Evolutionary conservation across 2,113 vertebrate genomes (phyloP).

Genomic region (Callipepla squamata): DNA sequence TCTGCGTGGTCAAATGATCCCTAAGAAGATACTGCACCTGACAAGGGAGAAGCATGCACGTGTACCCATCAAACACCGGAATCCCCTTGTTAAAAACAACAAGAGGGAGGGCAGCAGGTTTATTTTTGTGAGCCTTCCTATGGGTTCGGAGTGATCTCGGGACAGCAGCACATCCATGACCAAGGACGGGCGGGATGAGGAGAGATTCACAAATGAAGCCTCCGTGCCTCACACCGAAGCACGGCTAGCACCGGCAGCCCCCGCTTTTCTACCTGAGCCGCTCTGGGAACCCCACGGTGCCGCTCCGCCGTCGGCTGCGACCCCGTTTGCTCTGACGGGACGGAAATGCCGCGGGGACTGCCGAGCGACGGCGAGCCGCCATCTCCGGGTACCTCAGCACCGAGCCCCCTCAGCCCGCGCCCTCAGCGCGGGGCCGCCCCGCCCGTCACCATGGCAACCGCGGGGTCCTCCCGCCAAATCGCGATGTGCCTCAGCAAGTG

Average conservation of each 20-base stretch:
- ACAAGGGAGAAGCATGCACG: neutral
- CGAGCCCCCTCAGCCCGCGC: neutral
- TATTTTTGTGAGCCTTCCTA: neutral
- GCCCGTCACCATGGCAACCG: neutral
- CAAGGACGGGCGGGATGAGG: neutral
- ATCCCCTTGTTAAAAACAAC: neutral
- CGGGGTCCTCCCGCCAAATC: rapidly evolving
- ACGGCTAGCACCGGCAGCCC: neutral
- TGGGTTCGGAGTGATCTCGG: neutral
- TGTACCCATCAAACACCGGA: neutral
- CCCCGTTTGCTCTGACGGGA: neutral
- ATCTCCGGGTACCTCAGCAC: too few species aligned
- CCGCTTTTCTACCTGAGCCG: neutral
- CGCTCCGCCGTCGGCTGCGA: neutral
- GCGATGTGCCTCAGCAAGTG: neutral
- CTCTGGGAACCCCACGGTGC: neutral
- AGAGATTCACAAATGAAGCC: neutral
- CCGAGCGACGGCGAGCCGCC: rapidly evolving
- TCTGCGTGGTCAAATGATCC: neutral
- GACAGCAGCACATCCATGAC: neutral
- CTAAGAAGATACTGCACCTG: neutral
- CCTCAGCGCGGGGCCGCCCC: rapidly evolving
- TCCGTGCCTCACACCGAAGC: neutral
- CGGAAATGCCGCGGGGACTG: neutral
- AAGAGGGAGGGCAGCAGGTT: neutral